Base-by-base conservation (phyloP, 2,888 invertebrate genomes). In the Trissoscelio sp. region DNA sequence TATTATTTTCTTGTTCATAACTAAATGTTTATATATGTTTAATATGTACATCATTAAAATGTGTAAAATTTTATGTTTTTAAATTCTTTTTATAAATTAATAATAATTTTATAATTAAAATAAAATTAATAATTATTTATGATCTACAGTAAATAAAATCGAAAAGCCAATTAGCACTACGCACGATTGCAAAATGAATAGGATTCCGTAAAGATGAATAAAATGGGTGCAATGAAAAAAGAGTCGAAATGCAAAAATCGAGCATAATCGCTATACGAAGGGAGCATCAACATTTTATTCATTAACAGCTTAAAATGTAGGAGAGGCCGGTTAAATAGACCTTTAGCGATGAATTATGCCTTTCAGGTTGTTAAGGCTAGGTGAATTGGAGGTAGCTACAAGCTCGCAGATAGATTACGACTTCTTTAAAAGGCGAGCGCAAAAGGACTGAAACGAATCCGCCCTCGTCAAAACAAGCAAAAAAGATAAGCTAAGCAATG, bases 261-360 rank as follows among this genome's bases (percentile, higher is more conserved):
- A 44, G 44, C 18, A 60, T 77, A 67, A 69, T 67, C 39, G 44
- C 2, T n/a, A n/a, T 31, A 18, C 14, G 39, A 51, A 72, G 34
- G 42, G 46, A 79, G 34, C 58, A 42, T 57, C 48, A 28, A 77
- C 42, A 58, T 72, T 79, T 78, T 78, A 64, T 78, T 78, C 70
- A 70, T 70, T 78, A 70, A 78, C 69, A 44, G 62, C 66, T 57
- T 53, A 53, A 60, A 70, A 46, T 64, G 46, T 62, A 57, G 58
- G 18, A 67, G 37, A 64, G 31, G 44, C 28, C 48, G n/a, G 53
- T 67, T 67, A 53, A 67, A 39, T 67, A 74, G 75, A 67, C 39
- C 51, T 75, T 75, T 67, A 75, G 48, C 42, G 34, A 67, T 67
- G 75, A 75, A 67, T 75, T 53, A 75, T 75, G 75, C 75, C 24